phyloP scores from a whole-genome alignment of 2,113 vertebrate genomes.

The Scalopus aquaticus region DNA sequence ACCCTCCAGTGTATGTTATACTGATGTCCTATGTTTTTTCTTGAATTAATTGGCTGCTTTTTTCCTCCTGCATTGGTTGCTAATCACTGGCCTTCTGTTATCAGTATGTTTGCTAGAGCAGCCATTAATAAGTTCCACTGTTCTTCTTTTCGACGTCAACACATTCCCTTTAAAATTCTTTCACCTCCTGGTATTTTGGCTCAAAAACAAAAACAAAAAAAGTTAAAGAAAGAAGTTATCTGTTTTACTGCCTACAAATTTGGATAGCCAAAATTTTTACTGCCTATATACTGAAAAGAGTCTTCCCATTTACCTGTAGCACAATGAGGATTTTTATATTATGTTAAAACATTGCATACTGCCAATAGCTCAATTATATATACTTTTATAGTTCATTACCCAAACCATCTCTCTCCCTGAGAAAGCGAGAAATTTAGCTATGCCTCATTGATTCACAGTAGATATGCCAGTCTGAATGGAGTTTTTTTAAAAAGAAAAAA shows the following conservation, averaged over 20 bases:
- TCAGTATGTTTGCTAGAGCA: background rate
- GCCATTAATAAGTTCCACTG: background rate
- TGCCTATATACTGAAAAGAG: background rate
- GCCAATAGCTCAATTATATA: slow-evolving; percentile 64
- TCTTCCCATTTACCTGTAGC: slow-evolving; percentile 49
- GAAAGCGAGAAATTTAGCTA: slow-evolving; percentile 60
- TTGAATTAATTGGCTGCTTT: background rate
- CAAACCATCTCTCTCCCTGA: slow-evolving; percentile 52
- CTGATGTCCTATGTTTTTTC: background rate
- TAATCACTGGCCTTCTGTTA: background rate
- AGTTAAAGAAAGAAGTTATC: background rate
- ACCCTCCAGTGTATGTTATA: background rate
- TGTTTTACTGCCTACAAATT: slow-evolving; percentile 26
- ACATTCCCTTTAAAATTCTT: background rate
- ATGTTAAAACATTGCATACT: slow-evolving; percentile 48
- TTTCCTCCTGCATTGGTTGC: background rate
- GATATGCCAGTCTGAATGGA: background rate
- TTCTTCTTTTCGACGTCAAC: background rate
- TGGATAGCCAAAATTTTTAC: slow-evolving; percentile 24
- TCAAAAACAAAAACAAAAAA: background rate
- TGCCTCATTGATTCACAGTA: slow-evolving; percentile 67
- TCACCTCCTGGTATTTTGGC: background rate
- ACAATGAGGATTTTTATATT: slow-evolving; percentile 50
- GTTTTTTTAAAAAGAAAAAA: background rate
- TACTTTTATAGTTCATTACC: slow-evolving; percentile 72